Evolutionary conservation across 2,888 invertebrate species (phyloP), one percentile per base, ranked within the genome.

Genomic region (Amphipoea lucens): DNA sequence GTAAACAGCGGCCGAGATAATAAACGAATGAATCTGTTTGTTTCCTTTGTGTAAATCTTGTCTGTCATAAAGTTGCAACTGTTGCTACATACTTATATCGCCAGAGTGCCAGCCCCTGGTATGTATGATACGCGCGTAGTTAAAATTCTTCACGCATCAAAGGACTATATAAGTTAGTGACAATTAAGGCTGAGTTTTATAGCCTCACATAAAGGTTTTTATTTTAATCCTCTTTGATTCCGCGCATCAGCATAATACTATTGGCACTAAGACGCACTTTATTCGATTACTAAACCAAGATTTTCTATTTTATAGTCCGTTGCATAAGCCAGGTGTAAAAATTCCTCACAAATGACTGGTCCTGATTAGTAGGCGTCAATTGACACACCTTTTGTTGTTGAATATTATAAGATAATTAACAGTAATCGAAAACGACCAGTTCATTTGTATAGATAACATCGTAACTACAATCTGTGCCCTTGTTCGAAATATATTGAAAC

Each of bases 1-100:
- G 93, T 94, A 95, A 94, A 94, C 95, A 94, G 90, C 85, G 88
- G 84, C 76, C 87, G 91, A 92, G 93, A 95, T 94, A 92, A 94
- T 94, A 93, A 92, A 94, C 92, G 91, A 90, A 92, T 90, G 90
- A 89, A 88, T 88, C 88, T 90, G 89, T 91, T 90, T 91, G 86
- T 91, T 92, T 91, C 90, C 91, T 92, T 92, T 92, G 91, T 92
- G 89, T 92, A 90, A 90, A 90, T 93, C 90, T 90, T 88, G 91
- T 89, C 91, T 86, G 89, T 92, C 91, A 92, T 92, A 92, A 92
- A 92, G 89, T 92, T 87, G 90, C 92, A 90, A 90, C 90, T 90
- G 89, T 90, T 90, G 89, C 74, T 82, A 88, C 86, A 87, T 87
- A 85, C 78, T 83, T 81, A 83, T 84, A 78, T 74, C 66, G 71